These are phyloP conservation scores for Athene cunicularia DNA, from an alignment of 2,113 vertebrate species.

Conservation along the genomic window DNA sequence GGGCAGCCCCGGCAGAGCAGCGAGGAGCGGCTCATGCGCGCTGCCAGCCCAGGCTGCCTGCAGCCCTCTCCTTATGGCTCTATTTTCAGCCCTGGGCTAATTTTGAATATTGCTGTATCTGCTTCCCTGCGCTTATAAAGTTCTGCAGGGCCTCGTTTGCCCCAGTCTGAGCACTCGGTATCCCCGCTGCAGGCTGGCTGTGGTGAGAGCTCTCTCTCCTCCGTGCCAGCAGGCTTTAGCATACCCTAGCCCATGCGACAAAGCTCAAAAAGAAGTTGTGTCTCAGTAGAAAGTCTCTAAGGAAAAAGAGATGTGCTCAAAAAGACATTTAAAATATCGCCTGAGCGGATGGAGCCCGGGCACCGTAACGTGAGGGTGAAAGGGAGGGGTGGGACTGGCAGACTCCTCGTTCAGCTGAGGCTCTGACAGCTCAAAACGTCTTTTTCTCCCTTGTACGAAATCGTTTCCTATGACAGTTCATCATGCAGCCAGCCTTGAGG, in stretches of 20 bases:
- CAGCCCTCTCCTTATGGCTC: not conserved
- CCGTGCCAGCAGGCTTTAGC: accelerated
- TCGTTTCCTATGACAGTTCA: not conserved
- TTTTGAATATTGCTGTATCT: not conserved
- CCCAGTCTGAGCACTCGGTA: conserved; percentile 35
- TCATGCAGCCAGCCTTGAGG: not conserved
- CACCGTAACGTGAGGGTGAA: accelerated
- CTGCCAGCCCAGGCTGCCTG: not conserved
- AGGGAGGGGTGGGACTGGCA: not conserved
- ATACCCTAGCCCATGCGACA: not conserved
- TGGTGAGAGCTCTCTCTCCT: not conserved
- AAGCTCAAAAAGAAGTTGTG: not conserved
- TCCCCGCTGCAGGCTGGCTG: not conserved
- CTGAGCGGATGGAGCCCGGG: not conserved
- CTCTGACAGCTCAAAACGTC: not conserved
- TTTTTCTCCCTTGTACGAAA: not conserved
- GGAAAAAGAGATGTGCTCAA: not conserved
- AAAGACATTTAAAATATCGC: not conserved
- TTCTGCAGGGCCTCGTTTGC: conserved; percentile 19
- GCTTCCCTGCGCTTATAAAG: not conserved
- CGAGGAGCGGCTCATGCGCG: accelerated
- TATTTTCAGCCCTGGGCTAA: conserved; percentile 24
- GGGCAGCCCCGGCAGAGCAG: accelerated
- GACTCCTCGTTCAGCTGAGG: not conserved
- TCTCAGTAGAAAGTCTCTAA: not conserved